These are phyloP conservation scores for Notodonta dromedarius DNA, from an alignment of 2,888 invertebrate species.

Conservation along the genomic window DNA sequence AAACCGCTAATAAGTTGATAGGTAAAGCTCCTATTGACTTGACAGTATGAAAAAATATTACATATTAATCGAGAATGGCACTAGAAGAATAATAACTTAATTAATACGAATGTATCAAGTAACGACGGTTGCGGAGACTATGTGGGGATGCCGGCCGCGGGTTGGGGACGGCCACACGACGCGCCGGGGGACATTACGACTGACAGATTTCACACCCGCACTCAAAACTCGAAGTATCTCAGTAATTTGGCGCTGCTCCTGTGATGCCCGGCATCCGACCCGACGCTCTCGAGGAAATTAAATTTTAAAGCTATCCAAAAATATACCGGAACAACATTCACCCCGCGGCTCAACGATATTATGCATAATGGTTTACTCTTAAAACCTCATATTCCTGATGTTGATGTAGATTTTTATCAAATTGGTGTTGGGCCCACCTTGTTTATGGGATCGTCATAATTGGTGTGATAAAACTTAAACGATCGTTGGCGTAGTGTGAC, in stretches of 20 bases:
- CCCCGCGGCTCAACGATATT: constrained; percentile 32
- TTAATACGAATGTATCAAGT: constrained; percentile 62
- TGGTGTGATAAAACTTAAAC: background rate
- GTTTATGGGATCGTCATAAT: constrained; percentile 16
- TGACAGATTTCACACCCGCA: constrained; percentile 47
- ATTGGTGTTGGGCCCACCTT: constrained; percentile 21
- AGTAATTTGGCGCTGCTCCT: constrained; percentile 38
- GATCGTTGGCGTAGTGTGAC: background rate
- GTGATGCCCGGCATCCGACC: constrained; percentile 38
- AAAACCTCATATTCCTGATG: constrained; percentile 34
- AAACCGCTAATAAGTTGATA: no score
- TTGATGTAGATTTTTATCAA: constrained; percentile 31
- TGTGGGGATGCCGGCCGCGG: constrained; percentile 4
- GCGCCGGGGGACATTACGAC: constrained; percentile 12
- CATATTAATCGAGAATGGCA: no score
- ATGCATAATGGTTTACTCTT: constrained; percentile 32
- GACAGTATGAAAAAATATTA: no score
- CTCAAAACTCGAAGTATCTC: constrained; percentile 42
- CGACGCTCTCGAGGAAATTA: constrained; percentile 45
- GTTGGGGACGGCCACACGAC: background rate
- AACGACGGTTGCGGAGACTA: constrained; percentile 24
- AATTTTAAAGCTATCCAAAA: constrained; percentile 46
- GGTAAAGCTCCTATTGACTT: no score
- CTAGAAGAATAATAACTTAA: constrained; percentile 47
- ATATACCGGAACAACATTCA: constrained; percentile 26